Evolutionary conservation across 2,113 vertebrate species (phyloP).

Genomic region (Rhea americana): DNA sequence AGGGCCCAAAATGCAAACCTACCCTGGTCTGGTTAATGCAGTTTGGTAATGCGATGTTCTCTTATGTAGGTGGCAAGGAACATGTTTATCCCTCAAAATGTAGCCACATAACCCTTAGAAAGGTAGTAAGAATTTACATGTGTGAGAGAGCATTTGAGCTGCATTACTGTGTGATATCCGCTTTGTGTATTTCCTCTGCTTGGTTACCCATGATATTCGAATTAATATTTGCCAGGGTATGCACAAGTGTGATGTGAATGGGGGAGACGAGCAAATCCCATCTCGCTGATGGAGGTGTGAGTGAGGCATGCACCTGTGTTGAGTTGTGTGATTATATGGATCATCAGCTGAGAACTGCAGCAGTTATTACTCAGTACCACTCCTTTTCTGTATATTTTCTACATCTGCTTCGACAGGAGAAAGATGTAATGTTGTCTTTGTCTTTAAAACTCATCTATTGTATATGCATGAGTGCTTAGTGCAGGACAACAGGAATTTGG

Average conservation of each 20-base stretch:
- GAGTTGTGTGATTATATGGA: neutral
- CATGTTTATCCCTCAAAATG: neutral
- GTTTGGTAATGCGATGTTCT: neutral
- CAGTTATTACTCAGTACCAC: neutral
- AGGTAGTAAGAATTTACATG: neutral
- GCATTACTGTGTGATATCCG: neutral
- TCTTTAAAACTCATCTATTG: neutral
- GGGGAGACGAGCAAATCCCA: neutral
- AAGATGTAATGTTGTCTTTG: neutral
- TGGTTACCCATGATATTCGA: neutral
- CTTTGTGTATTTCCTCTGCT: neutral
- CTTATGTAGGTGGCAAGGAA: neutral
- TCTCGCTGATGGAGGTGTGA: neutral
- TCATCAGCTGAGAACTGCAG: neutral
- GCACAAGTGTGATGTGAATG: neutral
- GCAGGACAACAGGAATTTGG: neutral
- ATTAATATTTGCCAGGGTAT: neutral
- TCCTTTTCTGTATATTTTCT: neutral
- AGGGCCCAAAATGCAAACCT: neutral
- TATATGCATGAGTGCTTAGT: neutral
- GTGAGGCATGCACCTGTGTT: neutral
- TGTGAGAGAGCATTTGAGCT: neutral
- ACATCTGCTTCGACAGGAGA: neutral
- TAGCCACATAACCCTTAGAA: neutral
- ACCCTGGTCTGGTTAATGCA: neutral